Evolutionary conservation across 2,888 invertebrate genomes (phyloP).

Genomic region (Parthenolecanium corni): DNA sequence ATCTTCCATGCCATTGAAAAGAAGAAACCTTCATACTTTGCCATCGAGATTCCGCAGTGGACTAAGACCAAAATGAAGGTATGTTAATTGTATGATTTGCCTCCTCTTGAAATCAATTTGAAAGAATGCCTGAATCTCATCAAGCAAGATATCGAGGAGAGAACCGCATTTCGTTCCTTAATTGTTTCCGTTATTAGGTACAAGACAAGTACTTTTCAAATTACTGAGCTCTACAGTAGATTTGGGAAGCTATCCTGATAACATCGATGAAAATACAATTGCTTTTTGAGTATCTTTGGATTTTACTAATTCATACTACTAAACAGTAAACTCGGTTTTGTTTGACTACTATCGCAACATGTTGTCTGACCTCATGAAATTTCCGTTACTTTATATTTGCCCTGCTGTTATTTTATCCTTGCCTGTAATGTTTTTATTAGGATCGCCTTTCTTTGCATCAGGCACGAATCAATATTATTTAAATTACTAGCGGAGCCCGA

Average conservation of each 20-base stretch:
- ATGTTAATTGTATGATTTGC: not conserved
- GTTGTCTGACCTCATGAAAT: too few species aligned
- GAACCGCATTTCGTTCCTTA: constrained; percentile 84
- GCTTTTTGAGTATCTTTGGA: too few species aligned
- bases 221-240: constrained; percentile 98
- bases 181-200: constrained; percentile 98
- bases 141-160: constrained; percentile 97
- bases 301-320: too few species aligned
- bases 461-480: too few species aligned
- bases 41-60: constrained; percentile 98
- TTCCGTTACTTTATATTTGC: too few species aligned
- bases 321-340: not conserved
- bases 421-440: too few species aligned
- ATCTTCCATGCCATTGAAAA: constrained; percentile 76
- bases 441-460: too few species aligned
- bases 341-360: too few species aligned
- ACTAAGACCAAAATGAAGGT: constrained; percentile 99
- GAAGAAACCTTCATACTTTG: constrained; percentile 79
- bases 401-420: too few species aligned
- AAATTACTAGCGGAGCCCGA: too few species aligned
- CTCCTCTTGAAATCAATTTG: constrained; percentile 51
- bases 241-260: constrained; percentile 97
- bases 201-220: constrained; percentile 99
- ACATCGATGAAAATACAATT: constrained; percentile 59
- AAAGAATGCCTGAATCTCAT: constrained; percentile 90